A percentile compares a stretch with the other conserved stretches of the same genome.
Evolutionary conservation across 2,888 invertebrate species (phyloP).

Genomic region (Clivina fossor): DNA sequence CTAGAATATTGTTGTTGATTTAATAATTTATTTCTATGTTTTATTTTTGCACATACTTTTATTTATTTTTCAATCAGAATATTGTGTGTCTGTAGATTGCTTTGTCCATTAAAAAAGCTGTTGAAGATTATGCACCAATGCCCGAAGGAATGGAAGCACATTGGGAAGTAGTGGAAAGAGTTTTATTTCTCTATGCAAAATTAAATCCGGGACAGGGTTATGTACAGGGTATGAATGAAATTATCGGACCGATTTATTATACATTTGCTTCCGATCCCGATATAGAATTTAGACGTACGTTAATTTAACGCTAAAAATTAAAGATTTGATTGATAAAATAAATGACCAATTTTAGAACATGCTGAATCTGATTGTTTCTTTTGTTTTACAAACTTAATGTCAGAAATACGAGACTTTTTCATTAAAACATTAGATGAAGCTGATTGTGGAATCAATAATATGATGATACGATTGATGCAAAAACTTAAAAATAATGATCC

Average conservation of each 20-base stretch:
- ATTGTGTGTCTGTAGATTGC: constrained; percentile 57
- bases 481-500: constrained; percentile 77
- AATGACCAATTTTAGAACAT: constrained; percentile 62
- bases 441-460: constrained; percentile 84
- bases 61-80: constrained; percentile 22
- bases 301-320: neutral
- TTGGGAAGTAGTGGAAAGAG: constrained; percentile 97
- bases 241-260: constrained; percentile 97
- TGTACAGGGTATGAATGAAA: constrained; percentile 99
- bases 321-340: neutral
- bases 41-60: constrained; percentile 9
- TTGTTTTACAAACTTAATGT: constrained; percentile 97
- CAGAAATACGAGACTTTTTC: constrained; percentile 95
- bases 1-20: constrained; percentile 18
- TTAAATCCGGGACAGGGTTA: constrained; percentile 96
- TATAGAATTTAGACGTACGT: constrained; percentile 73
- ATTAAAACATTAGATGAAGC: constrained; percentile 94
- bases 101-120: constrained; percentile 73
- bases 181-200: constrained; percentile 96
- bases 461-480: constrained; percentile 82
- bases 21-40: constrained; percentile 1
- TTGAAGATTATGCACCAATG: constrained; percentile 80
- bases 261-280: constrained; percentile 91
- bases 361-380: constrained; percentile 98
- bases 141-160: constrained; percentile 92